These are phyloP conservation scores for Mormoops blainvillei DNA, from an alignment of 2,113 vertebrate species.

Conservation along the genomic window DNA sequence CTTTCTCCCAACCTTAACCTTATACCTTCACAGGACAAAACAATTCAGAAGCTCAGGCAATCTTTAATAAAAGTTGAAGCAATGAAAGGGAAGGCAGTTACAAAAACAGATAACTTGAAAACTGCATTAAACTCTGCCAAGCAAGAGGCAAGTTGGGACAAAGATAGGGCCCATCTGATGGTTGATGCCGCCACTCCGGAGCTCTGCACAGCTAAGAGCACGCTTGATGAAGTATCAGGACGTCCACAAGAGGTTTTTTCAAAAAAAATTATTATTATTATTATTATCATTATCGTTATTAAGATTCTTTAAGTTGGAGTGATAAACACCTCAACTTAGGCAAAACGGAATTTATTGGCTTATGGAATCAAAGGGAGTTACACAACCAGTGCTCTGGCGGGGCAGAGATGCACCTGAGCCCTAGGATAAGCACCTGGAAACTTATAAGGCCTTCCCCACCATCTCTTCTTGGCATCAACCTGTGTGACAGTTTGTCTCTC, in stretches of 20 bases:
- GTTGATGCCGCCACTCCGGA: conserved; percentile 61
- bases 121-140: conserved; percentile 46
- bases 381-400: neutral
- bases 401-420: neutral
- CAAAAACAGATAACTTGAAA: conserved; percentile 72
- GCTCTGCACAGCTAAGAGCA: conserved; percentile 46
- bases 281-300: neutral
- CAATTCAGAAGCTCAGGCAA: conserved; percentile 45
- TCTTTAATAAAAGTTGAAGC: conserved; percentile 66
- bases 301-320: neutral
- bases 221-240: conserved; percentile 64
- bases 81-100: conserved; percentile 61
- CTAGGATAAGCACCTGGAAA: neutral
- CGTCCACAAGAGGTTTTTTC: conserved; percentile 59
- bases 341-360: neutral
- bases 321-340: conserved; percentile 4
- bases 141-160: conserved; percentile 42
- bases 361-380: neutral
- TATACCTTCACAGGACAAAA: conserved; percentile 57
- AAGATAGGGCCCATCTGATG: neutral
- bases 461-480: neutral
- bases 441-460: neutral
- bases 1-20: neutral
- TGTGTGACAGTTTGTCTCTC: neutral
- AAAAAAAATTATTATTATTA: neutral